Base-by-base conservation (phyloP, 2,797 vertebrate genomes). In the Hydrophis major region DNA sequence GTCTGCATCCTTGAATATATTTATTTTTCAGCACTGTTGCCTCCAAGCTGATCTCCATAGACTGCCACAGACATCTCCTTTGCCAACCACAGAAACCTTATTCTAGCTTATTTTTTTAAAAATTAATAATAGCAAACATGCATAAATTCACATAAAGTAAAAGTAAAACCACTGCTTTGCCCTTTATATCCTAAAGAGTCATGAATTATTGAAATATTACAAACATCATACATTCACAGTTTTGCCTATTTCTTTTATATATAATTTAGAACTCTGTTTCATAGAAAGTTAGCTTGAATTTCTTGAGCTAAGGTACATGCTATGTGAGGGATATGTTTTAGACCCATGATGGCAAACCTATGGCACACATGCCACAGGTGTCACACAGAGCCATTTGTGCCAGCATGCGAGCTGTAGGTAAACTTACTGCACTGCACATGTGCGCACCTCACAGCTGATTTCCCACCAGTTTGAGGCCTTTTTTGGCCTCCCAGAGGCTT, bases 181-280 rank as follows among this genome's bases (percentile, higher is more conserved):
- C 90, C 94, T 94, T 83, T 93, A 57, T 94, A 94, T 95, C 95
- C 47, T 90, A 93, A 96, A 96, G 93, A 96, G 92, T 95, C 93
- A 94, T 12, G 83, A 93, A 50, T 83, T 83, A 83, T 25, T 83
- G 20, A 47, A 83, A 83, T 47, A 83, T 83, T 83, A 83, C 74
- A 83, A 47, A 83, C 2, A 25, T 22, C 20, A 22, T 78, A 42
- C 22, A 78, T 42, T 47, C 27, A 47, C 60, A 66, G 2, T 50
- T 6, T 18, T 2, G 2, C 89, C 92, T 92, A 94, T 88, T 88
- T 96, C 92, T 83, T 83, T 83, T 53, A n/a, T 86, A 32, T 14
- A 12, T 86, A 47, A 42, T 55, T 37, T 32, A 74, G 66, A 37
- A 28, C 20, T 57, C 12, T 2, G 2, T 86, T 32, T 86, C 69